phyloP scores from a whole-genome alignment of 2,888 invertebrate species.

The Miltochrista miniata region DNA sequence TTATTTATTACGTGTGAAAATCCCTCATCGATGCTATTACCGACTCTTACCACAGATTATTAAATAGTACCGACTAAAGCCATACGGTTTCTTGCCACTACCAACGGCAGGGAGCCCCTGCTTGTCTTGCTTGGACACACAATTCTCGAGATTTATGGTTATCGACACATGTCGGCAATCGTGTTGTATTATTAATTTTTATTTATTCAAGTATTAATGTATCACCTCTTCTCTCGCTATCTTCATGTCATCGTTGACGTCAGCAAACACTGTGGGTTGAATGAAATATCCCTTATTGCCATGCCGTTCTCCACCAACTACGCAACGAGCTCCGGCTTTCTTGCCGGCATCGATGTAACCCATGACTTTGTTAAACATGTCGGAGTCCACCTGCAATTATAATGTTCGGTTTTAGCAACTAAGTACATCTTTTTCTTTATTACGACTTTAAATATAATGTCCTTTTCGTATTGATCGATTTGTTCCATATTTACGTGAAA shows the following conservation, averaged over 20 bases:
- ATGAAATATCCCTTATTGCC: constrained; percentile 90
- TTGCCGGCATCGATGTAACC: constrained; percentile 90
- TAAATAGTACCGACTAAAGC: too few species aligned
- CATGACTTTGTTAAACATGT: constrained; percentile 90
- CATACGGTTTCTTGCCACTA: too few species aligned
- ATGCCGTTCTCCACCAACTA: constrained; percentile 88
- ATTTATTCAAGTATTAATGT: not conserved
- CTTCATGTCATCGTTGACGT: constrained; percentile 89
- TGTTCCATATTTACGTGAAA: too few species aligned
- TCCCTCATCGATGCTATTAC: too few species aligned
- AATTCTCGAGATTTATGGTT: too few species aligned
- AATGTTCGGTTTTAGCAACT: too few species aligned
- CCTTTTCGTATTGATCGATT: not conserved
- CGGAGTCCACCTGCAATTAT: constrained; percentile 85
- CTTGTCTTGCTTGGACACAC: too few species aligned
- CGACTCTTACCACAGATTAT: too few species aligned
- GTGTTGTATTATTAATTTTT: too few species aligned
- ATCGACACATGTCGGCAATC: too few species aligned
- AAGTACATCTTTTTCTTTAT: not conserved
- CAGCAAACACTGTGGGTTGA: constrained; percentile 91
- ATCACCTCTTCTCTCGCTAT: constrained; percentile 90
- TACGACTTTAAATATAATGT: not conserved
- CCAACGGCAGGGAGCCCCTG: too few species aligned
- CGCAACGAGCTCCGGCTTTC: constrained; percentile 90
- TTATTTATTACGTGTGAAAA: too few species aligned